A percentile compares a stretch with the other conserved stretches of the same genome.
These are phyloP conservation scores for Thereuonema tuberculata DNA, from an alignment of 1,140 invertebrate species.

Conservation along the genomic window DNA sequence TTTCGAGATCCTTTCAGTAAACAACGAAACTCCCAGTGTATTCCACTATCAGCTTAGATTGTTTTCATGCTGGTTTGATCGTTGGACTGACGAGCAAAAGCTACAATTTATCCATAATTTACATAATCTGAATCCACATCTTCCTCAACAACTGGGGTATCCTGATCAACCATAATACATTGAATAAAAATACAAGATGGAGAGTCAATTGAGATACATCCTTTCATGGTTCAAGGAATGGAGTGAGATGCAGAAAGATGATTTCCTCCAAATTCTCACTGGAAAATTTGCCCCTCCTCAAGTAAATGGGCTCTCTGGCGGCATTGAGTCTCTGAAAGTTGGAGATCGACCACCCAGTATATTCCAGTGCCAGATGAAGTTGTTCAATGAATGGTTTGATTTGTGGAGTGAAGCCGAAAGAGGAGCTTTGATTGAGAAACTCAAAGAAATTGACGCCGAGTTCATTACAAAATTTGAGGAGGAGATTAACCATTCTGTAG, in stretches of 20 bases:
- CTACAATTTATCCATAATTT: neutral
- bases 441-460: slow-evolving; percentile 3
- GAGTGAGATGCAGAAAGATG: slow-evolving; percentile 67
- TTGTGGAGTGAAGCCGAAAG: slow-evolving; percentile 63
- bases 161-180: neutral
- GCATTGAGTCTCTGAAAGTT: slow-evolving; percentile 48
- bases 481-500: too few species aligned
- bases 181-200: neutral
- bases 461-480: slow-evolving; percentile 7
- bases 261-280: slow-evolving; percentile 62
- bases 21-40: neutral
- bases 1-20: neutral
- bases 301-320: slow-evolving; percentile 56
- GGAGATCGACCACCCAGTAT: slow-evolving; percentile 58
- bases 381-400: slow-evolving; percentile 72
- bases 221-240: slow-evolving; percentile 78
- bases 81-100: neutral
- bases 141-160: neutral
- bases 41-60: neutral
- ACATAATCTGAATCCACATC: neutral
- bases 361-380: slow-evolving; percentile 75
- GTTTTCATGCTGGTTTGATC: slow-evolving; percentile 3
- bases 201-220: slow-evolving; percentile 53
- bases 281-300: slow-evolving; percentile 47
- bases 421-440: slow-evolving; percentile 19